These are phyloP conservation scores for Agonopterix heracliana DNA, from an alignment of 2,888 invertebrate species.

Conservation along the genomic window DNA sequence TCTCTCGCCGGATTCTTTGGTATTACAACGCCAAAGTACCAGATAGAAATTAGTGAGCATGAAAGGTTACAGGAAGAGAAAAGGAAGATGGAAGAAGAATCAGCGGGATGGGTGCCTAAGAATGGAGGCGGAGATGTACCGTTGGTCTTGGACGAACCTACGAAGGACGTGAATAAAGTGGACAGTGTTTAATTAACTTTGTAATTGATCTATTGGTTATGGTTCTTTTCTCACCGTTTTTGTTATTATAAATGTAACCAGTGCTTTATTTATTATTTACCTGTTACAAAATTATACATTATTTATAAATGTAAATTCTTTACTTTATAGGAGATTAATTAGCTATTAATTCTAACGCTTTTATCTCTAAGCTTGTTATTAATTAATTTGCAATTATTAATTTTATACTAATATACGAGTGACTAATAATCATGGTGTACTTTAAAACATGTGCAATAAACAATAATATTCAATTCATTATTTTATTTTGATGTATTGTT, in stretches of 20 bases:
- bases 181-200: constrained; percentile 1
- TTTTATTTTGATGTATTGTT: no score
- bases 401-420: no score
- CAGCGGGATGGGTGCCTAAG: constrained; percentile 63
- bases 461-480: no score
- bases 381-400: no score
- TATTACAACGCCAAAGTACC: constrained; percentile 92
- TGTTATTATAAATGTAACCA: no score
- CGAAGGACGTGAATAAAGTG: not conserved
- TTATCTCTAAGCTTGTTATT: no score
- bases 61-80: constrained; percentile 81
- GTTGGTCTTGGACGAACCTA: constrained; percentile 60
- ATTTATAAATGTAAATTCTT: no score
- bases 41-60: constrained; percentile 89
- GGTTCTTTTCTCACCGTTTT: not conserved
- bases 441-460: no score
- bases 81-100: constrained; percentile 62
- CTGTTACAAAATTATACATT: not conserved
- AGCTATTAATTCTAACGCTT: no score
- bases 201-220: not conserved
- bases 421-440: no score
- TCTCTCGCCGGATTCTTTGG: constrained; percentile 88
- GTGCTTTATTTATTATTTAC: no score
- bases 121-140: constrained; percentile 61
- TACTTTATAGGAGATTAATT: no score